These are phyloP conservation scores for Dromas ardeola DNA, from an alignment of 2,113 vertebrate genomes.

Conservation along the genomic window DNA sequence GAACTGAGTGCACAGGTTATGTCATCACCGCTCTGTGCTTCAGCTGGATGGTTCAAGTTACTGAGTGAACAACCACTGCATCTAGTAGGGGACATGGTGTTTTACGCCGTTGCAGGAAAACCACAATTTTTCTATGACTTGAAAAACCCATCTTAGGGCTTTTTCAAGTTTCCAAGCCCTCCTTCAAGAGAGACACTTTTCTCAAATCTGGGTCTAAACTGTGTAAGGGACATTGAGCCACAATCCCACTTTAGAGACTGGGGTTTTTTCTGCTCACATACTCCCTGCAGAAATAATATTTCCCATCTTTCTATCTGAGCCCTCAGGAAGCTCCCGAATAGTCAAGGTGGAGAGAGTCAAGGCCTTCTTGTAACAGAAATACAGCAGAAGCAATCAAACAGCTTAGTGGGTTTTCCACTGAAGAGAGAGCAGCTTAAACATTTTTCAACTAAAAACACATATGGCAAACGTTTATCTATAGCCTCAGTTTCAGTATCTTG, in stretches of 20 bases:
- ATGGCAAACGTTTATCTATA: neutral
- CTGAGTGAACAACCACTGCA: neutral
- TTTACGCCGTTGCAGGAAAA: neutral
- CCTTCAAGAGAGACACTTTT: neutral
- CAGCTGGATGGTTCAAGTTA: neutral
- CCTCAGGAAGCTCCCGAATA: neutral
- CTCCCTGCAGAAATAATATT: neutral
- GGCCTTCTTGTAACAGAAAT: neutral
- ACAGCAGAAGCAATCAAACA: neutral
- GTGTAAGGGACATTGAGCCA: neutral
- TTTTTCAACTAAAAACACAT: neutral
- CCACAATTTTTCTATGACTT: neutral
- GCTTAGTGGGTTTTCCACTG: neutral
- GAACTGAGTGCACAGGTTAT: neutral
- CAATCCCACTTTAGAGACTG: neutral
- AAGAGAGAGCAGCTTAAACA: neutral
- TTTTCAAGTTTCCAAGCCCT: neutral
- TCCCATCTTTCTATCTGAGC: neutral
- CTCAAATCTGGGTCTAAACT: neutral
- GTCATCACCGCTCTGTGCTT: neutral
- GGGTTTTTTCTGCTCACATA: neutral
- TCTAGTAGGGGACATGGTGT: fast-evolving
- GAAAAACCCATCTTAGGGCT: neutral
- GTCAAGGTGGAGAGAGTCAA: neutral
- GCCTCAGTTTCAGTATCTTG: neutral